phyloP scores from a whole-genome alignment of 2,888 invertebrate genomes.

The Nomada fabriciana region DNA sequence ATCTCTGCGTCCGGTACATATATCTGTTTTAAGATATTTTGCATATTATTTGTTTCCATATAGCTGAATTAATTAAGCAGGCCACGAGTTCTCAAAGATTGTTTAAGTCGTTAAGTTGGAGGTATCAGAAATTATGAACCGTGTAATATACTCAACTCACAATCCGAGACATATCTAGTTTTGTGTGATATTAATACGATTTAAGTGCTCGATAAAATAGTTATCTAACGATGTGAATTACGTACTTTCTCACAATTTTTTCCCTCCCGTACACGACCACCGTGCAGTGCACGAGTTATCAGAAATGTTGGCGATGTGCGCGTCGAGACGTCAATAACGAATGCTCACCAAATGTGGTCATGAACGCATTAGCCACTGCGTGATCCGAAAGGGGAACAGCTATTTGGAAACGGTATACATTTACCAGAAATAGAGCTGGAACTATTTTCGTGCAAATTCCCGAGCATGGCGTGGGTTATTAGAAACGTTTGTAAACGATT shows the following conservation, averaged over 20 bases:
- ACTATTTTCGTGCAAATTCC: slow-evolving; percentile 62
- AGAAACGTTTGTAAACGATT: slow-evolving; percentile 40
- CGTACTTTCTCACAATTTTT: neutral
- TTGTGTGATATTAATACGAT: neutral
- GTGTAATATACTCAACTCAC: neutral
- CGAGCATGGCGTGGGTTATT: slow-evolving; percentile 47
- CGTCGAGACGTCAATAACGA: slow-evolving; percentile 65
- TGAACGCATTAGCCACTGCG: slow-evolving; percentile 72
- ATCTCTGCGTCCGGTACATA: neutral
- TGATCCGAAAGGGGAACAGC: slow-evolving; percentile 72
- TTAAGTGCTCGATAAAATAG: neutral
- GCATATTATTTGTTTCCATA: neutral
- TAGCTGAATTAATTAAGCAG: neutral
- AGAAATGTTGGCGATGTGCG: slow-evolving; percentile 49
- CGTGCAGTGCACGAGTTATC: slow-evolving; percentile 24
- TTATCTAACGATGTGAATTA: neutral
- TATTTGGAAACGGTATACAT: slow-evolving; percentile 67
- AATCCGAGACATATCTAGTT: neutral
- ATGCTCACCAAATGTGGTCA: slow-evolving; percentile 71
- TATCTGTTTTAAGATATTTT: neutral
- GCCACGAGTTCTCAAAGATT: neutral
- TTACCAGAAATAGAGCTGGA: slow-evolving; percentile 58
- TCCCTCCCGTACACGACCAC: neutral
- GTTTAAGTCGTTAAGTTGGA: neutral
- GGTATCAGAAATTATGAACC: neutral